Conservation (phyloP, 2,113 vertebrate species). For the Thryonomys swinderianus region DNA sequence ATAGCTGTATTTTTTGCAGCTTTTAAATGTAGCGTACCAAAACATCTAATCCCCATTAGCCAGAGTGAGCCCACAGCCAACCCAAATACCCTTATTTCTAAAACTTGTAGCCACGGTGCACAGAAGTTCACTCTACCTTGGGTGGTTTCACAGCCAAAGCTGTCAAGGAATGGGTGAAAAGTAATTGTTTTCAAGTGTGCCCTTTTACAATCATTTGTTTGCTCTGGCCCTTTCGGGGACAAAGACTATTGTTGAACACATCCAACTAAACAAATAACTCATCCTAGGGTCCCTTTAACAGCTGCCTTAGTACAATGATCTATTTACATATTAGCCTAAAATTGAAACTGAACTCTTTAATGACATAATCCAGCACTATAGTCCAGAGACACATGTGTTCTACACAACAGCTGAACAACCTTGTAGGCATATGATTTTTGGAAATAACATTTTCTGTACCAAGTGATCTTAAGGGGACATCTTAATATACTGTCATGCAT, state of each 20-base stretch:
- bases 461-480: slow-evolving; percentile 71
- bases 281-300: slow-evolving; percentile 91
- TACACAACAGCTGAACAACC: slow-evolving; percentile 86
- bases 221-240: slow-evolving; percentile 91
- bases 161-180: slow-evolving; percentile 91
- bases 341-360: slow-evolving; percentile 92
- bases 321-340: slow-evolving; percentile 92
- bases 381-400: slow-evolving; percentile 86
- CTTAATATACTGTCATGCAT: slow-evolving; percentile 73
- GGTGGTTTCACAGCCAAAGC: slow-evolving; percentile 89
- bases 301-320: slow-evolving; percentile 91
- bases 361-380: slow-evolving; percentile 88
- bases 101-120: slow-evolving; percentile 78
- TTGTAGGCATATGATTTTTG: slow-evolving; percentile 85
- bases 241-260: slow-evolving; percentile 92
- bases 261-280: slow-evolving; percentile 92
- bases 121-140: slow-evolving; percentile 84
- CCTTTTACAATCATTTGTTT: slow-evolving; percentile 94
- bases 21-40: slow-evolving; percentile 68
- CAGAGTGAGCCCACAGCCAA: slow-evolving; percentile 57
- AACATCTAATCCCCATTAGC: slow-evolving; percentile 69
- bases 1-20: slow-evolving; percentile 68
- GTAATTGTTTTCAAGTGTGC: slow-evolving; percentile 93
- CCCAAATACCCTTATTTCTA: slow-evolving; percentile 73
- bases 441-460: slow-evolving; percentile 81